phyloP scores from a whole-genome alignment of 2,888 invertebrate genomes.

The Nesidiocoris tenuis region DNA sequence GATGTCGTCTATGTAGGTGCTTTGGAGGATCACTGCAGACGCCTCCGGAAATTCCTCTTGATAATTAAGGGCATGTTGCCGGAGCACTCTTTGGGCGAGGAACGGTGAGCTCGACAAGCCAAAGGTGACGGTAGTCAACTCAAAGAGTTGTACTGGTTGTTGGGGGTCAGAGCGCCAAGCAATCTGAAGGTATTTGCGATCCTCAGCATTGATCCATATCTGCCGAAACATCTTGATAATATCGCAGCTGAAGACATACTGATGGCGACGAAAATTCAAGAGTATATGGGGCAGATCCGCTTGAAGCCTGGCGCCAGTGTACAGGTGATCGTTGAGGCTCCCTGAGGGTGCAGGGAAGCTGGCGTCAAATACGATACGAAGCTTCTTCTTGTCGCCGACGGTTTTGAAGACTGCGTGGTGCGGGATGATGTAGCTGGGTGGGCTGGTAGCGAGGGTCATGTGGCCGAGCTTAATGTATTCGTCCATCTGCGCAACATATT shows the following conservation, averaged over 20 bases:
- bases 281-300: conserved; percentile 18
- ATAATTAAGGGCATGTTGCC: background rate
- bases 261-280: conserved; percentile 5
- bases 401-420: conserved; percentile 33
- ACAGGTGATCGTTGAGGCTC: conserved; percentile 19
- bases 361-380: conserved; percentile 33
- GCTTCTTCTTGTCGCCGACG: background rate
- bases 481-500: background rate
- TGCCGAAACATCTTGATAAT: conserved; percentile 31
- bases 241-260: conserved; percentile 7
- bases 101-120: background rate
- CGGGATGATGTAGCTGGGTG: conserved; percentile 11
- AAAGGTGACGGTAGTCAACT: conserved; percentile 10
- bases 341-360: too few species aligned
- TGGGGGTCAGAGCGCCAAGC: background rate
- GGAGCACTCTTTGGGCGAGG: background rate
- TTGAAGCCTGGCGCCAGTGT: conserved; percentile 11
- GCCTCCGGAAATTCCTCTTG: background rate
- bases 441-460: background rate
- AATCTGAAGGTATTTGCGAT: background rate
- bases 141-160: background rate
- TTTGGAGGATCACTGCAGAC: background rate
- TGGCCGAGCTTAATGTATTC: conserved; percentile 17
- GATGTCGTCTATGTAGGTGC: conserved; percentile 15
- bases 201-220: background rate